Percentiles rank a stretch among this genome's conserved stretches.
Conservation (phyloP, 2,888 invertebrate species). For the Leptura quadrifasciata region DNA sequence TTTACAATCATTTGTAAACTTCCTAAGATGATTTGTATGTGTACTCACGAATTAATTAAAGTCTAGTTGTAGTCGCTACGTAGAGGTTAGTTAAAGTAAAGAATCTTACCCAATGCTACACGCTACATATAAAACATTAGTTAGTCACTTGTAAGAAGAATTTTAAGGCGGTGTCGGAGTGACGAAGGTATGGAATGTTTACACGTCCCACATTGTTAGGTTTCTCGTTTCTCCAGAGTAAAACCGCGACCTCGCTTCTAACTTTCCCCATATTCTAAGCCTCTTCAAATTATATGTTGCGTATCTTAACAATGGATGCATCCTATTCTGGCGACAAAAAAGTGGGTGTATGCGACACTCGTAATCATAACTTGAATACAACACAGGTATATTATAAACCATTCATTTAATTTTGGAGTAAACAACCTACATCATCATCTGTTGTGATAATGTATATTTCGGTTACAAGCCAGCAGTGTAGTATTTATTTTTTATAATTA, state of each 20-base stretch:
- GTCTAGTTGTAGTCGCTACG: neutral
- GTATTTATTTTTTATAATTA: neutral
- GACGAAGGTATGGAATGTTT: slow-evolving; percentile 30
- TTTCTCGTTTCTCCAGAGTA: slow-evolving; percentile 24
- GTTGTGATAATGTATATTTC: slow-evolving; percentile 7
- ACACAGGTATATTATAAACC: slow-evolving; percentile 9
- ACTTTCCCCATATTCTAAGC: slow-evolving; percentile 34
- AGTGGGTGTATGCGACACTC: slow-evolving; percentile 6
- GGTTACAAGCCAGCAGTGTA: neutral
- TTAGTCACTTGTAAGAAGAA: slow-evolving; percentile 14
- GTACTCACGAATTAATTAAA: neutral
- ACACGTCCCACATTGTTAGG: slow-evolving; percentile 31
- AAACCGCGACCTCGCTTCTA: slow-evolving; percentile 28
- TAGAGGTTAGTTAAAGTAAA: neutral
- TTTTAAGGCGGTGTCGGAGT: slow-evolving; percentile 34
- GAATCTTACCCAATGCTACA: neutral
- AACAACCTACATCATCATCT: slow-evolving; percentile 11
- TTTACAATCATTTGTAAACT: too few species aligned
- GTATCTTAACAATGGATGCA: slow-evolving; percentile 17
- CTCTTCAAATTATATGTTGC: slow-evolving; percentile 28
- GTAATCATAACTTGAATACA: slow-evolving; percentile 16
- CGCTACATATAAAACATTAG: neutral
- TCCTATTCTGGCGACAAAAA: slow-evolving; percentile 14
- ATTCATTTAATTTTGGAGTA: slow-evolving; percentile 1
- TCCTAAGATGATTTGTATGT: too few species aligned